A percentile compares a stretch with the other conserved stretches of the same genome.
Conservation (phyloP, 2,797 vertebrate genomes). For the Myiothlypis chrysogaster region DNA sequence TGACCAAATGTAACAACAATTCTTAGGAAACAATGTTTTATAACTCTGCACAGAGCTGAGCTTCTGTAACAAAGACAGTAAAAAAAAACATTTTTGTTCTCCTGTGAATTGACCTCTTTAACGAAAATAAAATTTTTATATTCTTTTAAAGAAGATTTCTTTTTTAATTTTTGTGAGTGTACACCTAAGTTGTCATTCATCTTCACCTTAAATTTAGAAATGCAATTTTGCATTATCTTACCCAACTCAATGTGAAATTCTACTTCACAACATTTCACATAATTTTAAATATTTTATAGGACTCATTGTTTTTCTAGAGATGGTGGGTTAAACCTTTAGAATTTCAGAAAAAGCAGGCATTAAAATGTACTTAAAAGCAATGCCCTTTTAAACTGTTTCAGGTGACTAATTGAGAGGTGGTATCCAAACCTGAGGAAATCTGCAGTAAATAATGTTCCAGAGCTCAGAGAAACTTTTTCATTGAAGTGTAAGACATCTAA, state of each 20-base stretch:
- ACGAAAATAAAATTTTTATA: not conserved
- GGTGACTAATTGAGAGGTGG: not conserved
- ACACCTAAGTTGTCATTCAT: not conserved
- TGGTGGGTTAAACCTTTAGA: not conserved
- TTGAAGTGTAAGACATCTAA: not conserved
- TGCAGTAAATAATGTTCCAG: not conserved
- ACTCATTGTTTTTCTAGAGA: not conserved
- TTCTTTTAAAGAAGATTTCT: not conserved
- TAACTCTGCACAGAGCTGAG: not conserved
- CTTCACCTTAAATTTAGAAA: not conserved
- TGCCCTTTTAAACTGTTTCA: not conserved
- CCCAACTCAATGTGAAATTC: not conserved
- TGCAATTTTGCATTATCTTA: not conserved
- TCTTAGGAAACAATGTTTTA: not conserved
- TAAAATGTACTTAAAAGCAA: not conserved
- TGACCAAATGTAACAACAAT: not conserved
- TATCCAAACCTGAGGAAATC: not conserved
- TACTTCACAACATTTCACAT: not conserved
- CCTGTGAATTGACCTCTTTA: not conserved
- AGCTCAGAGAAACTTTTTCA: not conserved
- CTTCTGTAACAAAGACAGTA: not conserved
- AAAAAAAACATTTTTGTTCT: accelerated
- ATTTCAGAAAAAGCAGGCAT: not conserved
- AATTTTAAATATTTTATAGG: not conserved
- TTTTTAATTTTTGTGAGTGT: not conserved